A percentile compares a stretch with the other conserved stretches of the same genome.
Conservation (phyloP, 2,113 vertebrate genomes). For the Boulengeromyrus knoepffleri region DNA sequence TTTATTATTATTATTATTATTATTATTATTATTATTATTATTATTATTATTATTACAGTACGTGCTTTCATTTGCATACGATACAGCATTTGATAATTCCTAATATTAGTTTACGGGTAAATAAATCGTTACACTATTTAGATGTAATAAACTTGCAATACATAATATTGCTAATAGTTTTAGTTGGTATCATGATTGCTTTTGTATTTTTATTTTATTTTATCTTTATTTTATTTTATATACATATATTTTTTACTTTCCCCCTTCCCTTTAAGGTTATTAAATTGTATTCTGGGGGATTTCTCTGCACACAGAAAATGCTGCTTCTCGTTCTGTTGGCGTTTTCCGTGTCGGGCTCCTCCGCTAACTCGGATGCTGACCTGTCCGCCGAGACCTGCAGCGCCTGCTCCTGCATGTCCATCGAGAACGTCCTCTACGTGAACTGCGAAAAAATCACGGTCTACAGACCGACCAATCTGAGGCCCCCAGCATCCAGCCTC, state of each 20-base stretch:
- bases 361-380: constrained; percentile 76
- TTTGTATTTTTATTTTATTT: background rate
- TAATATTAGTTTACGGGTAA: background rate
- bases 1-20: background rate
- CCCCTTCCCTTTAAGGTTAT: constrained; percentile 55
- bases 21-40: background rate
- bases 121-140: background rate
- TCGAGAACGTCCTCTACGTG: constrained; percentile 96
- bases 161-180: background rate
- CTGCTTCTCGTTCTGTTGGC: constrained; percentile 92
- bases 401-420: constrained; percentile 91
- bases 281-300: constrained; percentile 79
- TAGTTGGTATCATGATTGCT: background rate
- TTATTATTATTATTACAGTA: too few species aligned
- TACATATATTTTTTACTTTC: constrained; percentile 25
- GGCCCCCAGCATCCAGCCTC: constrained; percentile 84
- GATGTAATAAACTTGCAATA: background rate
- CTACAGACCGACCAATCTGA: constrained; percentile 91
- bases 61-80: background rate
- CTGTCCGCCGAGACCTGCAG: constrained; percentile 88
- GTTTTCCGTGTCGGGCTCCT: constrained; percentile 72
- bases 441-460: constrained; percentile 95
- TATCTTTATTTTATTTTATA: constrained; percentile 10
- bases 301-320: constrained; percentile 85
- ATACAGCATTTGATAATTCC: background rate